These are phyloP conservation scores for Myotis planiceps DNA, from an alignment of 2,797 vertebrate genomes.

Conservation along the genomic window DNA sequence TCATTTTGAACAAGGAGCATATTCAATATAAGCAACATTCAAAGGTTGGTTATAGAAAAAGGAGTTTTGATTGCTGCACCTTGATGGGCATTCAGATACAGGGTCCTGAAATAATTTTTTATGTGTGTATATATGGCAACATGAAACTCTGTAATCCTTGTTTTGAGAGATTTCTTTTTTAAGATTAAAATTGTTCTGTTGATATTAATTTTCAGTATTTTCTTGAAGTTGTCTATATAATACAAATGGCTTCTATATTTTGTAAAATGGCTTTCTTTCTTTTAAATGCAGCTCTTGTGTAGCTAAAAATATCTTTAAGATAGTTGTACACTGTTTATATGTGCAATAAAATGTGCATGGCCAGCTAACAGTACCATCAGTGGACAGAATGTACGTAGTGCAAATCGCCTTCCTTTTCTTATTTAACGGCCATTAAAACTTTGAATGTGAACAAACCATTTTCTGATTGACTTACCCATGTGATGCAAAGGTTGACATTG, in stretches of 20 bases:
- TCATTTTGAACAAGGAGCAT: slow-evolving; percentile 81
- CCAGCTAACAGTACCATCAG: slow-evolving; percentile 76
- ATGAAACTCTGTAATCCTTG: slow-evolving; percentile 90
- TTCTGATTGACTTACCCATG: slow-evolving; percentile 37
- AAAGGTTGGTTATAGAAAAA: slow-evolving; percentile 81
- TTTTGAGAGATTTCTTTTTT: slow-evolving; percentile 85
- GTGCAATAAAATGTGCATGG: slow-evolving; percentile 84
- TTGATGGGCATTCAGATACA: slow-evolving; percentile 81
- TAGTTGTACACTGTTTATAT: slow-evolving; percentile 82
- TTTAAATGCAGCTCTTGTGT: slow-evolving; percentile 66
- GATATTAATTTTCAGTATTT: slow-evolving; percentile 85
- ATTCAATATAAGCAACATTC: slow-evolving; percentile 80
- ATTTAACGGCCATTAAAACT: slow-evolving; percentile 89
- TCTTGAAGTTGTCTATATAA: slow-evolving; percentile 83
- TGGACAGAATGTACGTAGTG: slow-evolving; percentile 89
- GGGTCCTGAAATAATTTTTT: slow-evolving; percentile 87
- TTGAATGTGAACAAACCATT: slow-evolving; percentile 83
- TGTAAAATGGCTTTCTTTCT: slow-evolving; percentile 78
- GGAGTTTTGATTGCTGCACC: slow-evolving; percentile 86
- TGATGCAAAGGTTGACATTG: neutral
- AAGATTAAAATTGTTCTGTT: slow-evolving; percentile 84
- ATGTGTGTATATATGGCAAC: slow-evolving; percentile 87
- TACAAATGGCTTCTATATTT: slow-evolving; percentile 82
- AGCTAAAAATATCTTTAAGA: slow-evolving; percentile 71
- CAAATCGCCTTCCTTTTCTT: slow-evolving; percentile 81